Evolutionary conservation across 2,113 vertebrate species (phyloP).

Genomic region (Opisthocomus hoazin): DNA sequence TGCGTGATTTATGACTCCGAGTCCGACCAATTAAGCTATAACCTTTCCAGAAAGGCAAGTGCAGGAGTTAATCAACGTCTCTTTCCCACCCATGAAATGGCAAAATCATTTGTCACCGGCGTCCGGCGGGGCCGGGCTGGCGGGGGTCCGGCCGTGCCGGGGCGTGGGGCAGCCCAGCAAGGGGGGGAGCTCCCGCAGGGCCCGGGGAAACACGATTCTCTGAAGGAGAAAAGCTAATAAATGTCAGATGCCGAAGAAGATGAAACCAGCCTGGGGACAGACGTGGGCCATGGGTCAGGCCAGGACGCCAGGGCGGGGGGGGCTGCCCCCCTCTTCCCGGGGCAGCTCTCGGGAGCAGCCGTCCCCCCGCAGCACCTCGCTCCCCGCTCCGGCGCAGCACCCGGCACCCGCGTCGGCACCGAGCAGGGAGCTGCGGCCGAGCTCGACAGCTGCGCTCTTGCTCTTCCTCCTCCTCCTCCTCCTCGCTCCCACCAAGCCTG

Average conservation of each 20-base stretch:
- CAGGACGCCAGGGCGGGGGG: no score
- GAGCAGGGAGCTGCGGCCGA: background rate
- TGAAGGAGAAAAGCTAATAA: background rate
- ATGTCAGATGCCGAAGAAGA: background rate
- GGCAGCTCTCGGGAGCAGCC: background rate
- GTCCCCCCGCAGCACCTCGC: background rate
- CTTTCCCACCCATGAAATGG: background rate
- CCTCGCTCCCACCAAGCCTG: background rate
- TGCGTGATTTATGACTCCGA: background rate
- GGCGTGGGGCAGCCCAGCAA: background rate
- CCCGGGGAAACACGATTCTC: background rate
- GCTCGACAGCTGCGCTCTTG: background rate
- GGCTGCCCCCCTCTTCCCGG: background rate
- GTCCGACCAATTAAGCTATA: conserved; percentile 24
- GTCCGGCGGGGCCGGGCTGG: background rate
- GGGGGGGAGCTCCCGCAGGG: background rate
- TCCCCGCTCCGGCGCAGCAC: background rate
- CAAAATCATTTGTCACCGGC: background rate
- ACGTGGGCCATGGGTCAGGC: fast-evolving
- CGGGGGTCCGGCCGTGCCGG: background rate
- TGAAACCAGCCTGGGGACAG: background rate
- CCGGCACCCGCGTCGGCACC: fast-evolving
- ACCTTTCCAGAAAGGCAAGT: conserved; percentile 36
- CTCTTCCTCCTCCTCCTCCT: background rate
- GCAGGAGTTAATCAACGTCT: conserved; percentile 16